Conservation (phyloP, 2,113 vertebrate genomes). For the Bujurquina vittata region DNA sequence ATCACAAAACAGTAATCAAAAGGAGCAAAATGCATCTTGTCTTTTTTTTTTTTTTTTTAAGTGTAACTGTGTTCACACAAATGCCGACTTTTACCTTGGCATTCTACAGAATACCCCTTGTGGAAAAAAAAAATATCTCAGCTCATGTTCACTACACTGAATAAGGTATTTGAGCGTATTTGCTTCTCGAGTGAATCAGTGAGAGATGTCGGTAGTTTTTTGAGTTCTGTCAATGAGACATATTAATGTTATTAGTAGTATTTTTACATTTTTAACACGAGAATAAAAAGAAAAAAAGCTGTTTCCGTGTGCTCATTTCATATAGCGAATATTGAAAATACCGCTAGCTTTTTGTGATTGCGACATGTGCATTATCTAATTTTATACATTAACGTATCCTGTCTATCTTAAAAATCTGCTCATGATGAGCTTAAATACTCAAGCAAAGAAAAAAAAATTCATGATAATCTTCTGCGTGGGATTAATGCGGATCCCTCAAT, state of each 20-base stretch:
- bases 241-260: background rate
- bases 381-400: background rate
- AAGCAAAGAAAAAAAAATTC: background rate
- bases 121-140: background rate
- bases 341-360: background rate
- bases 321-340: background rate
- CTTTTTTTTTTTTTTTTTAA: background rate
- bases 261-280: background rate
- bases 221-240: background rate
- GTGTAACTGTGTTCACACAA: background rate
- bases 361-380: background rate
- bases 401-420: background rate
- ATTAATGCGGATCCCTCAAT: slow-evolving; percentile 33
- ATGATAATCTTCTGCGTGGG: background rate
- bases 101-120: background rate
- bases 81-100: background rate
- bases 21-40: background rate
- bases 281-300: background rate
- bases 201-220: background rate
- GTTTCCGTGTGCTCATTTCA: background rate
- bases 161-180: background rate
- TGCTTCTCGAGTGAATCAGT: background rate
- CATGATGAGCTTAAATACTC: background rate
- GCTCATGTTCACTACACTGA: background rate
- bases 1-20: background rate